Percentiles rank a stretch among this genome's conserved stretches.
Conservation (phyloP, 35 echinoderm and acorn worm species). For the Amphiura filiformis region DNA sequence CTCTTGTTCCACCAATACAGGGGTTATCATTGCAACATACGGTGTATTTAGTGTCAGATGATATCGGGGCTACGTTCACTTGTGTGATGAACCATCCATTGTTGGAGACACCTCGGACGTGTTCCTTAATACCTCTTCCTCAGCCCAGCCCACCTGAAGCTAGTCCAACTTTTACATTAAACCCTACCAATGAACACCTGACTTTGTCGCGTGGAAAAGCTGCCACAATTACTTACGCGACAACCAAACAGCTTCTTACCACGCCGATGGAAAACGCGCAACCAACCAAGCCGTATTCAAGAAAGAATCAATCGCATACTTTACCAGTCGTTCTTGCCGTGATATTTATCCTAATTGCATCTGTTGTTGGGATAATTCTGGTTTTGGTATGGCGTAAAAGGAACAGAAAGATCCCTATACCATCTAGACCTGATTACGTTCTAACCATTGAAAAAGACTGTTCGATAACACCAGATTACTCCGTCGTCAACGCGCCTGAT, state of each 20-base stretch:
- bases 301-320: not conserved
- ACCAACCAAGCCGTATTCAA: not conserved
- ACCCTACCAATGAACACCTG: too few species aligned
- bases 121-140: not conserved
- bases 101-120: not conserved
- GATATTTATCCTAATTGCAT: not conserved
- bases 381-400: not conserved
- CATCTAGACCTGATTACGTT: not conserved
- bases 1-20: not conserved
- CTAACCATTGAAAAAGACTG: not conserved
- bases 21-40: not conserved
- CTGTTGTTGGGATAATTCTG: not conserved
- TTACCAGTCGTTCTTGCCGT: not conserved
- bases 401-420: not conserved
- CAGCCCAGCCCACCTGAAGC: too few species aligned
- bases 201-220: too few species aligned
- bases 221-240: too few species aligned
- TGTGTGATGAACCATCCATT: not conserved
- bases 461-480: not conserved
- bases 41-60: not conserved
- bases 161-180: too few species aligned
- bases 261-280: not conserved
- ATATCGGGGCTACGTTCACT: not conserved
- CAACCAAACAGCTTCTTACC: too few species aligned
- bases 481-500: not conserved